Evolutionary conservation across 2,797 vertebrate genomes (phyloP).

Genomic region (Poeciliopsis paucimaculata): DNA sequence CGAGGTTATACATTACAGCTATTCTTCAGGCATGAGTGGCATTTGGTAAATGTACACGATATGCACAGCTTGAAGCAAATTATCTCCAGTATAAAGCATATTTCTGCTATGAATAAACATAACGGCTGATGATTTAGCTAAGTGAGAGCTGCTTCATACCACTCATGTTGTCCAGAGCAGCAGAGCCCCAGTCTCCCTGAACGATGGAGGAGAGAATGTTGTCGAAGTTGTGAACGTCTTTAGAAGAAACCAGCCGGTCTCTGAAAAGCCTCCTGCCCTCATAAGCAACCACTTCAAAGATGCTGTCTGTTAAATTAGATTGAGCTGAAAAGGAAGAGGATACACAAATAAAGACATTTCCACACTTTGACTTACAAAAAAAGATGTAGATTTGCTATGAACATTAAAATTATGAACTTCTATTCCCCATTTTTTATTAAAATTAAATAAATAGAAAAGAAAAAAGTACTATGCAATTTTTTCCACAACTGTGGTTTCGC

Average conservation of each 20-base stretch:
- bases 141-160: constrained; percentile 76
- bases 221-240: constrained; percentile 90
- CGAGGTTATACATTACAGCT: constrained; percentile 8
- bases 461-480: not conserved
- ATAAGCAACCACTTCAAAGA: constrained; percentile 91
- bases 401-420: not conserved
- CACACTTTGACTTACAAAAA: not conserved
- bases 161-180: constrained; percentile 87
- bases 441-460: too few species aligned
- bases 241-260: constrained; percentile 90
- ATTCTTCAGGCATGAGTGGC: constrained; percentile 15
- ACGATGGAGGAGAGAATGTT: constrained; percentile 90
- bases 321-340: constrained; percentile 61
- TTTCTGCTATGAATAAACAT: constrained; percentile 7
- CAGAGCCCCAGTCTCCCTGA: constrained; percentile 91
- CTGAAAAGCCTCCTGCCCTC: constrained; percentile 92
- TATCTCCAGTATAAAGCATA: not conserved
- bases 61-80: constrained; percentile 8
- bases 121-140: not conserved
- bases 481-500: not conserved
- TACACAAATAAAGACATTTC: not conserved
- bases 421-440: too few species aligned
- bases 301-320: constrained; percentile 83
- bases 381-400: not conserved
- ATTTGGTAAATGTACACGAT: constrained; percentile 10